Conservation (phyloP, 2,888 invertebrate genomes). For the Cataglyphis cursor region DNA sequence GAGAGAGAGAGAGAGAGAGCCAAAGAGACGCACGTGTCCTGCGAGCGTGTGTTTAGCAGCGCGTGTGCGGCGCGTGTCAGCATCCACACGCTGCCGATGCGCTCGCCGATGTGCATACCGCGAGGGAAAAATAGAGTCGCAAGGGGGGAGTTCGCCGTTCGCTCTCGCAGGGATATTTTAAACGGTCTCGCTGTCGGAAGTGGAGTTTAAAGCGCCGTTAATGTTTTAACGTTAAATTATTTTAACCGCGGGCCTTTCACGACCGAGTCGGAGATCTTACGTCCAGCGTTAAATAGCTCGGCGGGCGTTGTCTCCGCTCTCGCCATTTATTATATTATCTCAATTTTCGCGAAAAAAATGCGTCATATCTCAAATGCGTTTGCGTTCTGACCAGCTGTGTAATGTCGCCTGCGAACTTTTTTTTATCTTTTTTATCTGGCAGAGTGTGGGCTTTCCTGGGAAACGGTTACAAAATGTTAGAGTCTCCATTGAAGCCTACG, state of each 20-base stretch:
- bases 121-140: slow-evolving; percentile 33
- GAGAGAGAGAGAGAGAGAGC: not conserved
- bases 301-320: not conserved
- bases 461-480: slow-evolving; percentile 69
- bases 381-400: not conserved
- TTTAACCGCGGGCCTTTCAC: not conserved
- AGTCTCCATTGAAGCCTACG: slow-evolving; percentile 74
- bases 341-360: not conserved
- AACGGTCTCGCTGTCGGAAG: slow-evolving; percentile 30
- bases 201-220: slow-evolving; percentile 44
- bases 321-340: not conserved
- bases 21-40: slow-evolving; percentile 59
- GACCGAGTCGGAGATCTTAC: slow-evolving; percentile 1
- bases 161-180: slow-evolving; percentile 30
- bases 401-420: not conserved
- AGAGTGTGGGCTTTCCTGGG: slow-evolving; percentile 62
- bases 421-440: not conserved
- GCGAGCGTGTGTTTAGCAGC: slow-evolving; percentile 54
- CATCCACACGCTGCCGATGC: slow-evolving; percentile 10
- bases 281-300: not conserved
- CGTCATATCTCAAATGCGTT: not conserved
- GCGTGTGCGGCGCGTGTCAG: slow-evolving; percentile 36
- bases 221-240: slow-evolving; percentile 34
- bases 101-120: not conserved
- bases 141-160: slow-evolving; percentile 29